Percentiles rank a stretch among this genome's conserved stretches.
phyloP scores from a whole-genome alignment of 2,797 vertebrate species.

The Cossypha polioptera region DNA sequence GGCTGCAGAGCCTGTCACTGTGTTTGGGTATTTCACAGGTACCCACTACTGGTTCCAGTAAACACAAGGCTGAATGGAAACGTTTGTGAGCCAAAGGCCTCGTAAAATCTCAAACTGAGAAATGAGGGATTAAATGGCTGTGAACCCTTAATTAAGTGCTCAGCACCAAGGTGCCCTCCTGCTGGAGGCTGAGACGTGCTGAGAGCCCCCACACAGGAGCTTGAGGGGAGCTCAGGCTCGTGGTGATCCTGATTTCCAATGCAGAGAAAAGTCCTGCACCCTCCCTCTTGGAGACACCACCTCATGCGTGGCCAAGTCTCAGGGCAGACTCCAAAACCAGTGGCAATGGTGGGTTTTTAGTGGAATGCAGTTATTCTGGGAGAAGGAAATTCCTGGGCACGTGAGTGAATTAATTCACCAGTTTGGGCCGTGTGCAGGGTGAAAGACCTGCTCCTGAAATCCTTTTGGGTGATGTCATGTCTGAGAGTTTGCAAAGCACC shows the following conservation, averaged over 20 bases:
- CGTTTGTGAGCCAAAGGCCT: background rate
- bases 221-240: background rate
- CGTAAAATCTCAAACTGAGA: background rate
- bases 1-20: background rate
- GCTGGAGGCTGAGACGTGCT: accelerated
- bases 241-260: background rate
- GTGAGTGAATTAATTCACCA: background rate
- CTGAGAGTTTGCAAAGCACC: constrained; percentile 55
- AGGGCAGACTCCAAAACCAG: background rate
- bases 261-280: accelerated
- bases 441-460: constrained; percentile 9
- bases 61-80: background rate
- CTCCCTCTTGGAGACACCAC: background rate
- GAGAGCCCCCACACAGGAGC: background rate
- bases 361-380: constrained; percentile 13
- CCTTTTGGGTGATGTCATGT: constrained; percentile 58
- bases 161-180: background rate
- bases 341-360: background rate
- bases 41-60: constrained; percentile 7
- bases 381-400: constrained; percentile 30
- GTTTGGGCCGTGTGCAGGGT: background rate
- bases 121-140: background rate
- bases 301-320: accelerated
- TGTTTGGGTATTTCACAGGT: background rate
- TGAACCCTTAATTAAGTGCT: background rate